Evolutionary conservation across 2,888 invertebrate genomes (phyloP), one percentile per base, ranked within the genome.

Genomic region (Orthosia gothica): DNA sequence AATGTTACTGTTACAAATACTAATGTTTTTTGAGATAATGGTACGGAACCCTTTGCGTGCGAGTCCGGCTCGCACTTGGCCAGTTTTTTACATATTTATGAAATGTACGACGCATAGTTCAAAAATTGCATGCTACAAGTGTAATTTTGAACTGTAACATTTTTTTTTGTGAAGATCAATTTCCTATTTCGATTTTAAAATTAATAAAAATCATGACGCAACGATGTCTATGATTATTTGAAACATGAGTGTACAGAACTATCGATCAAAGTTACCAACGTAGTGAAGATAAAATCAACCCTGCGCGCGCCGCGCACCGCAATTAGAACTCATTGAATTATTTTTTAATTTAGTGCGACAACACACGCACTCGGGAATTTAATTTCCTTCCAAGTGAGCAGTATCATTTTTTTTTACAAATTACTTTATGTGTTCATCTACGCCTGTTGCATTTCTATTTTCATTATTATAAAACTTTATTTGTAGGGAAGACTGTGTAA

Each of bases 321-420:
- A 89, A 92, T 92, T 91, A 91, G 86, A 78, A 84, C 74, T 89
- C 89, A 88, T 89, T 89, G 88, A 88, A 90, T 91, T 88, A 85
- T 89, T 90, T 91, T 92, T 91, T 90, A 91, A 92, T 92, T 90
- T 90, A 89, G 85, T 92, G 89, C 89, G 88, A 89, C 90, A 86
- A 84, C 87, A 69, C 92, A 91, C 89, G 92, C 90, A 88, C 82
- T 73, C 72, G 66, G 67, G 87, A 88, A 88, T 89, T 89, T 86
- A 87, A 89, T 91, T 90, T 89, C 85, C 86, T 88, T 87, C 76
- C 82, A 80, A 83, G 79, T 83, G 81, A 83, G 82, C 71, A 74
- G 67, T 78, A 73, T 73, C 49, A n/a, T 75, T 76, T 82, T 78
- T 82, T 79, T 84, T 74, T 75, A 70, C 70, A 78, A 76, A 73